These are phyloP conservation scores for Myotis pilosus DNA, from an alignment of 2,797 vertebrate genomes.

Conservation along the genomic window DNA sequence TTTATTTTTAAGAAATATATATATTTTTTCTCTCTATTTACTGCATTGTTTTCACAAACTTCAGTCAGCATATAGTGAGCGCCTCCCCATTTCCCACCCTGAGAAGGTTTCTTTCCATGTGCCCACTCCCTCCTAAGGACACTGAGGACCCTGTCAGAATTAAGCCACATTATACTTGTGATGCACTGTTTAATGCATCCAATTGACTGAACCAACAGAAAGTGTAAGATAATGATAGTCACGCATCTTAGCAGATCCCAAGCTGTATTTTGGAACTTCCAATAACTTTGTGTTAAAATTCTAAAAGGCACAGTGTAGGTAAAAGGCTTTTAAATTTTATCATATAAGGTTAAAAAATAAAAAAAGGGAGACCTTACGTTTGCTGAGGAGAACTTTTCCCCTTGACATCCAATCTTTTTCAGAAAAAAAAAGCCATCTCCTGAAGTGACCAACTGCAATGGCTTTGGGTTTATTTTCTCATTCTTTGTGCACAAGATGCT, in stretches of 20 bases:
- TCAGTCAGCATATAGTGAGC: neutral
- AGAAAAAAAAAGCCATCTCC: neutral
- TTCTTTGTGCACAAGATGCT: neutral
- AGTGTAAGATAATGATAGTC: neutral
- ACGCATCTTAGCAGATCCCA: neutral
- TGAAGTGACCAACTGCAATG: neutral
- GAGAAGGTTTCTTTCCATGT: neutral
- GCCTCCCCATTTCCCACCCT: neutral
- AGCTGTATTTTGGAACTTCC: neutral
- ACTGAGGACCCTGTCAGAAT: neutral
- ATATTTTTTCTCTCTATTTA: neutral
- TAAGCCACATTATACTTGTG: neutral
- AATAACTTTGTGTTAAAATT: neutral
- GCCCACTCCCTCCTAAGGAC: neutral
- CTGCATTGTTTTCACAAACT: neutral
- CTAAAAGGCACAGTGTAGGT: neutral
- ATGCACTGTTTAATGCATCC: neutral
- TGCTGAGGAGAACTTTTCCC: neutral
- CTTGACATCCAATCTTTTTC: neutral
- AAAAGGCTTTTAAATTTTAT: neutral
- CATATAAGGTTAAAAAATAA: neutral
- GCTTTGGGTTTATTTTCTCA: neutral
- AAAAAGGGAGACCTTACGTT: neutral
- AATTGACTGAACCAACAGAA: neutral
- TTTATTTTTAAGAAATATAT: neutral